Base-by-base conservation (phyloP, 2,113 vertebrate genomes). In the Corydoras sp. region DNA sequence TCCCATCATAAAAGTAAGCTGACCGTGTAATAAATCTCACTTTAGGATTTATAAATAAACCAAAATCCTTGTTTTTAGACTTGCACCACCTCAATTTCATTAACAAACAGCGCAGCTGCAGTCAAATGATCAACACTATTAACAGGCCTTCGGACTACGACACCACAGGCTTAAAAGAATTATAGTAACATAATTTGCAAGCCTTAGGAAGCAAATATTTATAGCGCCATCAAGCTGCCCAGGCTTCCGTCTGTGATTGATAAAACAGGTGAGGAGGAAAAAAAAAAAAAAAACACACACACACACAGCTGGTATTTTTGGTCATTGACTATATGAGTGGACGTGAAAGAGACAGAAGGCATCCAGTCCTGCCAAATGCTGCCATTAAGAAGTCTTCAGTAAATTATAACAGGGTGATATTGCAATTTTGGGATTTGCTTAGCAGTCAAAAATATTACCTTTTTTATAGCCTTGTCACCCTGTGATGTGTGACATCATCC, bases 191-290 rank as follows among this genome's bases (percentile, higher is more conserved):
- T 43, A 4, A 43, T 43, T 43, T 43, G 15, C 15, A 29, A n/a
- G 10, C 29, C 29, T 32, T 9, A 54, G 30, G 51, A 54, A 66
- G 50, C 49, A 3, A 65, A 50, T 14, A 65, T 31, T 4, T 54
- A 24, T 48, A 65, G 31, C n/a, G 64, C 64, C 5, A 7, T 65
- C 63, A 53, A 53, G 29, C 63, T 65, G 64, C 30, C 30, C 64
- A 49, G 10, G 51, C 35, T 51, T 66, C 50, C 31, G 13, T 49
- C 43, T 0, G 58, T 60, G 43, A 61, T n/a, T 61, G 31, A 70
- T 30, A 70, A 29, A 53, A 50, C 43, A 61, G 48, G 49, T 54
- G 14, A 43, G 35, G 35, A 43, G 2, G 2, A 43, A 60, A 60
- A 9, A 24, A 24, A 24, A 24, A n/a, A 61, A 51, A n/a, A n/a